Base-by-base conservation (phyloP, 2,113 vertebrate species). In the Boleophthalmus pectinirostris region DNA sequence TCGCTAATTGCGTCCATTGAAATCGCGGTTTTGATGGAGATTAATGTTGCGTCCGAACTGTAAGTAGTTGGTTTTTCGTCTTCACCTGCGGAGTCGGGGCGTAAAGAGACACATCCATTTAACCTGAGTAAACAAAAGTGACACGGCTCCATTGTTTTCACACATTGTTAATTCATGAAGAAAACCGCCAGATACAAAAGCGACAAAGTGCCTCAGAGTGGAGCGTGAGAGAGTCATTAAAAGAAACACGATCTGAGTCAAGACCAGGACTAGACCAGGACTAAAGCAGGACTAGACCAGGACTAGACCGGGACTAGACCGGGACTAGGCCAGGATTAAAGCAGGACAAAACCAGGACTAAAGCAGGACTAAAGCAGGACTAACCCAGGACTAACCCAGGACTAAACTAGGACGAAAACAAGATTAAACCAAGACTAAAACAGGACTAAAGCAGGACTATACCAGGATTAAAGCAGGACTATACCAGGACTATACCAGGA, bases 171-270 rank as follows among this genome's bases (percentile, higher is more conserved):
- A 95, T 95, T 94, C 80, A 95, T 87, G 57, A 78, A 21, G 60
- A 89, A 92, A 91, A 80, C 77, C 88, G 87, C 83, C 83, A 89
- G 88, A 92, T 91, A 94, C 92, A 93, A 90, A 90, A 83, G 69
- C 84, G 83, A 92, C 90, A 92, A 93, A 92, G 93, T 92, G 90
- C 93, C 90, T 92, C 83, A 91, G 90, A 93, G 90, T 84, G 79
- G 64, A 63, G 89, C 81, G 86, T 84, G 87, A 88, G 80, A 78
- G 68, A 72, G 76, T 84, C 83, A 87, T 91, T 90, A 92, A 83
- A 56, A 87, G 91, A 91, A 94, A 93, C 86, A 65, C 75, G 90
- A 95, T 88, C 70, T 80, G 69, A 65, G 69, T 81, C 72, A 78
- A 60, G 29, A 54, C 8, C n/a, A 8, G 53, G 53, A 54, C 8